A percentile compares a stretch with the other conserved stretches of the same genome.
These are phyloP conservation scores for Adelosebastes latens DNA, from an alignment of 2,797 vertebrate genomes.

Conservation along the genomic window DNA sequence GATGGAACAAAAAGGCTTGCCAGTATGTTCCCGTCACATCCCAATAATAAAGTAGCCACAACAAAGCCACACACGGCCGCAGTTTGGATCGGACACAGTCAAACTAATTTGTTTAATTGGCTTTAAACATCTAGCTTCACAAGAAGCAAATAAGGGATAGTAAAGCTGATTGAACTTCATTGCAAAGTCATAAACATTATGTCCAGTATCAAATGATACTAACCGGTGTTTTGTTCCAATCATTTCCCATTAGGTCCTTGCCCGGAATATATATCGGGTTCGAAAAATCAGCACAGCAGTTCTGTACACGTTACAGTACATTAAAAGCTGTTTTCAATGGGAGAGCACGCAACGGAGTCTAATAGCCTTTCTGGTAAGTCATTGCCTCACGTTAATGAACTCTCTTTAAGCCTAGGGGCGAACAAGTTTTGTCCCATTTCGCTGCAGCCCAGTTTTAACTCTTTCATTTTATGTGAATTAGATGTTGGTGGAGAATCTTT, in stretches of 20 bases:
- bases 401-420: constrained; percentile 71
- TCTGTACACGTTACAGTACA: constrained; percentile 94
- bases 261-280: constrained; percentile 93
- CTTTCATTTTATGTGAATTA: constrained; percentile 73
- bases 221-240: constrained; percentile 73
- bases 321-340: constrained; percentile 98
- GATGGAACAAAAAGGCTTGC: constrained; percentile 25
- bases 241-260: constrained; percentile 89
- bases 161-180: constrained; percentile 71
- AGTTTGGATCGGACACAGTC: constrained; percentile 46
- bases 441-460: constrained; percentile 67
- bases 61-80: constrained; percentile 19
- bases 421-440: constrained; percentile 77
- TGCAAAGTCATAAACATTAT: constrained; percentile 74
- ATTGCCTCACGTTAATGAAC: constrained; percentile 76
- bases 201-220: constrained; percentile 70
- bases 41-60: constrained; percentile 34
- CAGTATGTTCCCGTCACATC: constrained; percentile 8
- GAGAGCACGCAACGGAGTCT: constrained; percentile 91
- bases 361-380: constrained; percentile 94
- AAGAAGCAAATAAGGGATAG: constrained; percentile 54
- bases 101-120: constrained; percentile 57
- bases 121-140: constrained; percentile 57
- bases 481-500: constrained; percentile 53
- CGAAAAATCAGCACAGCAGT: constrained; percentile 94